Conservation (phyloP, 2,888 invertebrate species). For the Bombylius major region DNA sequence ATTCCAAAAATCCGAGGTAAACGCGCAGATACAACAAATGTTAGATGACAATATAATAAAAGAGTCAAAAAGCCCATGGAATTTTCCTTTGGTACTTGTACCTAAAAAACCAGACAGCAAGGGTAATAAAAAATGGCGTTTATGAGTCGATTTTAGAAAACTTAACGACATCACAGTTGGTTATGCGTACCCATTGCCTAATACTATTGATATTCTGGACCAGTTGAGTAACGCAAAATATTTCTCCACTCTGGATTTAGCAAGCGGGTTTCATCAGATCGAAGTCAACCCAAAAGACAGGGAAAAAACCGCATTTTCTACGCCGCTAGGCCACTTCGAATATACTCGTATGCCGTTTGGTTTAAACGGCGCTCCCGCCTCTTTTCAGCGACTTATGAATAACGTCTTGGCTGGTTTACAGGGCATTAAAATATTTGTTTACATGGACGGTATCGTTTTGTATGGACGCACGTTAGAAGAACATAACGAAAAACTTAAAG, state of each 20-base stretch:
- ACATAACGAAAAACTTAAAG: slow-evolving; percentile 16
- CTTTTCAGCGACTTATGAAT: no score
- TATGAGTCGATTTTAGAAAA: neutral
- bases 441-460: slow-evolving; percentile 25
- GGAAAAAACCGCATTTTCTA: neutral
- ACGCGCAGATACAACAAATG: no score
- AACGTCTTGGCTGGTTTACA: no score
- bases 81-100: neutral
- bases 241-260: neutral
- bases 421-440: slow-evolving; percentile 12
- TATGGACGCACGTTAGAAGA: slow-evolving; percentile 19
- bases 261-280: neutral
- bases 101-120: neutral
- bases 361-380: slow-evolving; percentile 11
- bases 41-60: no score
- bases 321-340: no score
- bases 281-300: neutral
- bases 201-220: neutral
- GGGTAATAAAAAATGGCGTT: neutral
- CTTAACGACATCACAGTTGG: neutral
- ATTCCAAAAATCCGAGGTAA: no score
- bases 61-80: neutral
- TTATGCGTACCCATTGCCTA: neutral
- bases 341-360: slow-evolving; percentile 26
- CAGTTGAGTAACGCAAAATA: neutral